Evolutionary conservation across 1,140 invertebrate species (phyloP), one percentile per base, ranked within the genome.

Genomic region (Daktulosphaira vitifoliae): DNA sequence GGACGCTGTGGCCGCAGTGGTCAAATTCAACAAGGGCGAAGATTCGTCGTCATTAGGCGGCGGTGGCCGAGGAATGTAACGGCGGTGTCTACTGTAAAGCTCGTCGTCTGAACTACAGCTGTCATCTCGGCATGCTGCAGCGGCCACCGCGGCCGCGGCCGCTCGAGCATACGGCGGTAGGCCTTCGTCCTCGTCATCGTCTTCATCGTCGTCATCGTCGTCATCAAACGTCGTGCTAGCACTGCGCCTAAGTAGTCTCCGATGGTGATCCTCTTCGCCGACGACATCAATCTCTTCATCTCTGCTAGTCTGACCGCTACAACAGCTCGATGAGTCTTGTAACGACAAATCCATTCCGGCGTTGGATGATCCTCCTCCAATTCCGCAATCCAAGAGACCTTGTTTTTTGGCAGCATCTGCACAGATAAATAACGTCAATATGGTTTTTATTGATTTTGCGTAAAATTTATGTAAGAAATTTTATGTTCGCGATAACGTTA

Each of bases 261-360:
- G 79, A 22, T 81, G 81, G 38, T 82, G 80, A 23, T 62, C 56
- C 51, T 81, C 79, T 68, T 80, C 81, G 13, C 85, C 86, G 11
- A 88, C 86, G 2, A 87, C 86, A 72, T 87, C 85, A 68, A 87
- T 87, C 70, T 88, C 86, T 29, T 85, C 82, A 69, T 86, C 85
- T 3, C 78, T 79, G 26, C 66, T 69, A 29, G 69, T 69, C 39
- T 67, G 65, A 29, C 68, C 69, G 66, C 71, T 71, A 50, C 71
- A 72, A 44, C 69, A 70, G 54, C 69, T 66, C 16, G 66, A 68
- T 18, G 69, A 69, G 56, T 71, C 70, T 39, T 69, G 65, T 2
- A 51, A 56, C 9, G 67, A 49, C 9, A 62, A 53, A 26, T 68
- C 68, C 22, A 68, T 68, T 20, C 67, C 51, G 42, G 66, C 65